Conservation (phyloP, 2,888 invertebrate genomes). For the Lymantria dispar region DNA sequence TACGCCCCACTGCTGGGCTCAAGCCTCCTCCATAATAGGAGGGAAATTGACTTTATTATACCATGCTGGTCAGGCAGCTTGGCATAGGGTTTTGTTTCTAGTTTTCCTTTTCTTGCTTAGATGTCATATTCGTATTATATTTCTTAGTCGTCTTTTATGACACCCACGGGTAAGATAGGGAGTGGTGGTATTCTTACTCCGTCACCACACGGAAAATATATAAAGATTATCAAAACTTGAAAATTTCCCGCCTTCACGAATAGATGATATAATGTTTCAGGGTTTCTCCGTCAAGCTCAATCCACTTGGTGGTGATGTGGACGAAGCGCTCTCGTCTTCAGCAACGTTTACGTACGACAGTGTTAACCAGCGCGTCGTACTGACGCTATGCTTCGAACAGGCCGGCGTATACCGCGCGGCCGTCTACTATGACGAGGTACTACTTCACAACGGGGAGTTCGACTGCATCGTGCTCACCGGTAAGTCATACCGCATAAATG, state of each 20-base stretch:
- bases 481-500: constrained; percentile 59
- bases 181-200: too few species aligned
- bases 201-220: too few species aligned
- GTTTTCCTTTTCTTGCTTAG: too few species aligned
- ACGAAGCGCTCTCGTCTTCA: constrained; percentile 78
- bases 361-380: constrained; percentile 88
- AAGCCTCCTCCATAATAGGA: too few species aligned
- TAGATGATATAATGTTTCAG: constrained; percentile 58
- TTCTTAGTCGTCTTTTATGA: too few species aligned
- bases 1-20: too few species aligned
- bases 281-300: constrained; percentile 84
- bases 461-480: constrained; percentile 95
- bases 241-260: not conserved
- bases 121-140: too few species aligned
- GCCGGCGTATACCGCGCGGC: constrained; percentile 92
- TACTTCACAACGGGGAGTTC: constrained; percentile 94
- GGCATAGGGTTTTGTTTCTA: too few species aligned
- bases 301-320: constrained; percentile 82
- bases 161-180: too few species aligned
- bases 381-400: constrained; percentile 89
- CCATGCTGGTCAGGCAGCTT: too few species aligned
- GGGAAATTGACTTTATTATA: too few species aligned
- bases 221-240: too few species aligned
- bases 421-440: constrained; percentile 88
- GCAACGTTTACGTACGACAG: constrained; percentile 89